A percentile compares a stretch with the other conserved stretches of the same genome.
These are phyloP conservation scores for Xestobium rufovillosum DNA, from an alignment of 2,888 invertebrate species.

Conservation along the genomic window DNA sequence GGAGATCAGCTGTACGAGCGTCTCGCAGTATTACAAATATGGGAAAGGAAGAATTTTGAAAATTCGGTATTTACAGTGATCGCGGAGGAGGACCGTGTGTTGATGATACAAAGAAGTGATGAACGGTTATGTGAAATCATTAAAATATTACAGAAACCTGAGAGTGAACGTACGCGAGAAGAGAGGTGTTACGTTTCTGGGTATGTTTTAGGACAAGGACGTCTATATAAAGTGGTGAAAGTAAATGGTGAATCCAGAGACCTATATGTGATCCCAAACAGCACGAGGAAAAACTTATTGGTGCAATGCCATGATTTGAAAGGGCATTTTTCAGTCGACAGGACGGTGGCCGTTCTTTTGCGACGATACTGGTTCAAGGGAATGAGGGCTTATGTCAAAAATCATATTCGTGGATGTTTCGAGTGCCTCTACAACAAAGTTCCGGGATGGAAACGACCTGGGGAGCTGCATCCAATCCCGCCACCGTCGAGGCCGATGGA, in stretches of 20 bases:
- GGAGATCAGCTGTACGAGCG: too few relatives aligned
- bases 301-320: too few relatives aligned
- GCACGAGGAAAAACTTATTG: slow-evolving; percentile 19
- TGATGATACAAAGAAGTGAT: slow-evolving; percentile 16
- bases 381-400: slow-evolving; percentile 20
- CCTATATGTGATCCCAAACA: slow-evolving; percentile 19
- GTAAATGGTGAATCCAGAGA: too few relatives aligned
- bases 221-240: slow-evolving; percentile 11
- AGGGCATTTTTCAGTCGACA: slow-evolving; percentile 20
- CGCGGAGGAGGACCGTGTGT: slow-evolving; percentile 16
- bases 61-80: slow-evolving; percentile 12
- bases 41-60: too few relatives aligned
- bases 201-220: slow-evolving; percentile 15
- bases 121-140: slow-evolving; percentile 14
- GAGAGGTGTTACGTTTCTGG: slow-evolving; percentile 14
- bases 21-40: too few relatives aligned
- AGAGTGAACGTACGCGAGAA: slow-evolving; percentile 9
- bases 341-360: slow-evolving; percentile 13
- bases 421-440: slow-evolving; percentile 23
- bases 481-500: slow-evolving; percentile 18
- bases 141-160: slow-evolving; percentile 12
- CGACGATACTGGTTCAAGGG: slow-evolving; percentile 13
- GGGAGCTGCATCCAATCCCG: slow-evolving; percentile 18
- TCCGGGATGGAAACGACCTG: slow-evolving; percentile 17
- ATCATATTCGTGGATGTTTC: slow-evolving; percentile 23